Percentiles rank a stretch among this genome's conserved stretches.
Evolutionary conservation across 2,888 invertebrate genomes (phyloP).

Genomic region (Tipula confusa): DNA sequence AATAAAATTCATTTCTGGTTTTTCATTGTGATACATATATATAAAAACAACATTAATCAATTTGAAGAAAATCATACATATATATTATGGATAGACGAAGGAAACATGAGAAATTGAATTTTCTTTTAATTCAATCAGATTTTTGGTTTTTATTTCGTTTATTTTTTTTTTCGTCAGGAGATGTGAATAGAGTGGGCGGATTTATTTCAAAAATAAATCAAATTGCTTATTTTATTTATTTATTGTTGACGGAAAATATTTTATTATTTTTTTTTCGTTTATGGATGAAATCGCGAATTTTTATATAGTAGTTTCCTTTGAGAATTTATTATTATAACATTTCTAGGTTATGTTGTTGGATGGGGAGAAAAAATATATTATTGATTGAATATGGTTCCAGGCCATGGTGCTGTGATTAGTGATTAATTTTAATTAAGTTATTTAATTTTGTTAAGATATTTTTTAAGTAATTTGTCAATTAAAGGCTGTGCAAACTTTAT

Average conservation of each 20-base stretch:
- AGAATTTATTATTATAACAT: background rate
- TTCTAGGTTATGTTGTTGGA: background rate
- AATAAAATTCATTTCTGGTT: background rate
- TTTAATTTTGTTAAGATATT: too few relatives aligned
- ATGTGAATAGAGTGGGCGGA: too few relatives aligned
- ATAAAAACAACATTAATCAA: background rate
- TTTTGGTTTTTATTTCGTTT: too few relatives aligned
- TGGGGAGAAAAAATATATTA: background rate
- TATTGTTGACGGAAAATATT: background rate
- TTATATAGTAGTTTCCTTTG: background rate
- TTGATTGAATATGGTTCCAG: background rate
- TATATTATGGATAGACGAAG: background rate
- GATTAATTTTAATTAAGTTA: too few relatives aligned
- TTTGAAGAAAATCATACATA: background rate
- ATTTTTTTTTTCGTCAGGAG: background rate
- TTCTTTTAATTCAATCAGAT: constrained; percentile 16
- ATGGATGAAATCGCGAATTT: background rate
- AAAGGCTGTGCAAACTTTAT: too few relatives aligned
- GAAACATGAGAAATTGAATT: constrained; percentile 12
- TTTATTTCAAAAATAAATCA: too few relatives aligned
- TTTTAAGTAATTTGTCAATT: too few relatives aligned
- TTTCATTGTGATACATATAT: background rate
- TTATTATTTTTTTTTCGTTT: background rate
- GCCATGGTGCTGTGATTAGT: background rate
- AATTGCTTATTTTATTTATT: background rate